Conservation (phyloP, 2,888 invertebrate species). For the Polydrusus pterygomalis region DNA sequence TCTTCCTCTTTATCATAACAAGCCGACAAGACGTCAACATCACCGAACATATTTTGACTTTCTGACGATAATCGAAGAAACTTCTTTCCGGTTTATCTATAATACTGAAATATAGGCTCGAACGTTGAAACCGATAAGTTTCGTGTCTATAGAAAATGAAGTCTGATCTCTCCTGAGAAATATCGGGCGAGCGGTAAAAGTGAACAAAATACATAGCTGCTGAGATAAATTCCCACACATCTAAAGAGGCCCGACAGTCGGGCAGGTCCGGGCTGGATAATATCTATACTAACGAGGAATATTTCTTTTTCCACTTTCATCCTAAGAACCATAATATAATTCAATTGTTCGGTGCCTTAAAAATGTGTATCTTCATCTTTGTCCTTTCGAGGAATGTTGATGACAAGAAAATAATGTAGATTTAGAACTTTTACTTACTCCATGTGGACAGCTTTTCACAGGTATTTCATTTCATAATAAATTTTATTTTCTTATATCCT, state of each 20-base stretch:
- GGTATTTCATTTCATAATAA: too few relatives aligned
- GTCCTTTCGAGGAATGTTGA: too few relatives aligned
- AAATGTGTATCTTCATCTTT: too few relatives aligned
- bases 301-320: too few relatives aligned
- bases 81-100: background rate
- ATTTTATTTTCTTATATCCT: too few relatives aligned
- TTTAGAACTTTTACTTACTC: too few relatives aligned
- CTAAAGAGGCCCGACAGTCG: conserved; percentile 32
- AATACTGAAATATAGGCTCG: conserved; percentile 5
- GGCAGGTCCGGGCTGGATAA: conserved; percentile 17
- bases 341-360: too few relatives aligned
- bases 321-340: too few relatives aligned
- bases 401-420: too few relatives aligned
- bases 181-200: conserved; percentile 49
- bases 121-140: conserved; percentile 4
- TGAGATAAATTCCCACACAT: conserved; percentile 50
- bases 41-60: background rate
- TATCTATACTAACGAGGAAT: background rate
- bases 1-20: too few relatives aligned
- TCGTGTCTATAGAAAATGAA: conserved; percentile 41
- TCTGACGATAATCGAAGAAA: background rate
- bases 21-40: too few relatives aligned
- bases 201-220: conserved; percentile 41
- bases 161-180: conserved; percentile 49
- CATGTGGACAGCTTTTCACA: too few relatives aligned